Percentiles rank a stretch among this genome's conserved stretches.
Evolutionary conservation across 1,140 invertebrate genomes (phyloP).

Genomic region (Bradynema listronoti): DNA sequence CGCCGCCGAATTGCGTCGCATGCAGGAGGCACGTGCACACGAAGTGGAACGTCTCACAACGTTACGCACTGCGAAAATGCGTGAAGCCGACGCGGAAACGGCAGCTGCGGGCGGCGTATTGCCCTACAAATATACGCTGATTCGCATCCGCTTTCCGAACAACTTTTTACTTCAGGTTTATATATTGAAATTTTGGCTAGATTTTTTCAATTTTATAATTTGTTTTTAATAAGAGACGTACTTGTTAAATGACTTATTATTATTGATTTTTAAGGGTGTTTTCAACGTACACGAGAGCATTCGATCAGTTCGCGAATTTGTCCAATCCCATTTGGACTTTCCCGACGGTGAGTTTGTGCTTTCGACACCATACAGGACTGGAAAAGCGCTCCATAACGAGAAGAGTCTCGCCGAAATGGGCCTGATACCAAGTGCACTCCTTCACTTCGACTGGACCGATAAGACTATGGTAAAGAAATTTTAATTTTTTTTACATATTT

Average conservation of each 20-base stretch:
- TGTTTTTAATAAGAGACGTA: not conserved
- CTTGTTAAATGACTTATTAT: slow-evolving; percentile 4
- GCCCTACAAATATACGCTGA: slow-evolving; percentile 38
- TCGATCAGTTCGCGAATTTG: slow-evolving; percentile 26
- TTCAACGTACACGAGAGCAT: slow-evolving; percentile 36
- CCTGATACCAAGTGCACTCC: slow-evolving; percentile 30
- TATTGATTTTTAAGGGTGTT: slow-evolving; percentile 26
- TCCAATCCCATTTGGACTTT: slow-evolving; percentile 4
- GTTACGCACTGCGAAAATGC: slow-evolving; percentile 32
- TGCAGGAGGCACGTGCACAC: slow-evolving; percentile 21
- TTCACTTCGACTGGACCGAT: slow-evolving; percentile 37
- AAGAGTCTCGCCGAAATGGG: slow-evolving; percentile 25
- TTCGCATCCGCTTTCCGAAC: slow-evolving; percentile 39
- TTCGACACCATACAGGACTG: not conserved
- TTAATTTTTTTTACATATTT: too few species aligned
- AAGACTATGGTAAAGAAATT: slow-evolving; percentile 20
- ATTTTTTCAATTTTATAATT: not conserved
- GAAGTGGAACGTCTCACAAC: slow-evolving; percentile 35
- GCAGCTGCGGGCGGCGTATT: slow-evolving; percentile 6
- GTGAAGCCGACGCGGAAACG: slow-evolving; percentile 22
- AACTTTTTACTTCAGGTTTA: slow-evolving; percentile 33
- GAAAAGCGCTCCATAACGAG: slow-evolving; percentile 12
- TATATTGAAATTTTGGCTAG: not conserved
- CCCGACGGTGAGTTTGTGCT: slow-evolving; percentile 22
- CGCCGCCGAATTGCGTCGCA: slow-evolving; percentile 21